Conservation (phyloP, 2,888 invertebrate species). For the Oasisia sp. region DNA sequence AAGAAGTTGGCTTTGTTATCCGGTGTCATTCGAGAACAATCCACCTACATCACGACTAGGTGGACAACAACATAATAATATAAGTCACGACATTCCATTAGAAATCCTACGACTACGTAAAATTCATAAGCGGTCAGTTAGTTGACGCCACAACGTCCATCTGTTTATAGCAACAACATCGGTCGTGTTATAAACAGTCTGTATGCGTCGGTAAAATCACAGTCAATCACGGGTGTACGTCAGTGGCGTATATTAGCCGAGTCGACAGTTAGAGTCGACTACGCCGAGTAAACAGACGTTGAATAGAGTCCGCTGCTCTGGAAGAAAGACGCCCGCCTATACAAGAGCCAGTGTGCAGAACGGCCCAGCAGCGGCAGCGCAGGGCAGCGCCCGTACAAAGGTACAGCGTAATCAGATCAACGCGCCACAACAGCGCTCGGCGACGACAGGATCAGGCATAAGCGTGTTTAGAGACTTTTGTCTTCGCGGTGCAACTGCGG, state of each 20-base stretch:
- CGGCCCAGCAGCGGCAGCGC: not conserved
- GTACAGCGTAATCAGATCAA: not conserved
- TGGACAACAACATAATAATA: not conserved
- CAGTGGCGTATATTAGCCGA: not conserved
- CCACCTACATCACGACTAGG: not conserved
- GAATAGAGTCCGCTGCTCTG: not conserved
- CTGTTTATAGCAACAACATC: not conserved
- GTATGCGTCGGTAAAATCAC: not conserved
- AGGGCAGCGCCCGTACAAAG: not conserved
- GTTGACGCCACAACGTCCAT: not conserved
- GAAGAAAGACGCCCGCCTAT: not conserved
- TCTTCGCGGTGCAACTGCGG: not conserved
- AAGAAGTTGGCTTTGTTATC: not conserved
- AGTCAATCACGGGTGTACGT: not conserved
- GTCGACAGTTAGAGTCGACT: not conserved
- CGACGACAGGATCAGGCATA: not conserved
- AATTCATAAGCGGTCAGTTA: not conserved
- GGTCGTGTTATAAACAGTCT: conserved; percentile 3
- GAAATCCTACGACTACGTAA: not conserved
- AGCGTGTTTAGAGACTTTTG: not conserved
- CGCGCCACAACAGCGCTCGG: not conserved
- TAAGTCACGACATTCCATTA: not conserved
- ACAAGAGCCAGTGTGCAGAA: not conserved
- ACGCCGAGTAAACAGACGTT: not conserved
- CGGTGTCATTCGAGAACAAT: not conserved